Conservation (phyloP, 2,113 vertebrate genomes). For the Asarcornis scutulata region DNA sequence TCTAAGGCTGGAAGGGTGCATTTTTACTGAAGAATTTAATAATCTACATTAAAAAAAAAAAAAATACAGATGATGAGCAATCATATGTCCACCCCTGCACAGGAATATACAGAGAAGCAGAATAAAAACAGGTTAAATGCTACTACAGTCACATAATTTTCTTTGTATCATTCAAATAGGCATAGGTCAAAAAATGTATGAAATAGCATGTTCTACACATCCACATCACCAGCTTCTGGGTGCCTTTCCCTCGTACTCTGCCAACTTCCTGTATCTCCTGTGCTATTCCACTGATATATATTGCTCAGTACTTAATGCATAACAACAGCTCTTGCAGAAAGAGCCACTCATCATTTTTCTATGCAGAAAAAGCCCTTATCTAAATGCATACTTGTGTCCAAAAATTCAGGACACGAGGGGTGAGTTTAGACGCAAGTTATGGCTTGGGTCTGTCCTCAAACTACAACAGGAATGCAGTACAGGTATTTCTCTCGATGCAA, state of each 20-base stretch:
- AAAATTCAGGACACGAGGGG: fast-evolving
- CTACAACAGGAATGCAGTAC: not conserved
- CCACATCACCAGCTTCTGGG: not conserved
- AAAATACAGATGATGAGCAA: fast-evolving
- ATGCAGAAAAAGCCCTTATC: too few species aligned
- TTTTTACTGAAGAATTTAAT: not conserved
- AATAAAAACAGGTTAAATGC: not conserved
- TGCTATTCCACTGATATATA: not conserved
- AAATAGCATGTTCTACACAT: not conserved
- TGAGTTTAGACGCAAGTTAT: not conserved
- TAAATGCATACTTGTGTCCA: not conserved
- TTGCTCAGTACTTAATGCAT: not conserved
- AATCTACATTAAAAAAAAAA: not conserved
- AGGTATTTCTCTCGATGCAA: not conserved
- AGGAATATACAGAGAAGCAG: not conserved
- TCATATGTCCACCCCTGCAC: not conserved
- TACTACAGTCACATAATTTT: not conserved
- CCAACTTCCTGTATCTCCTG: not conserved
- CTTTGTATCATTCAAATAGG: not conserved
- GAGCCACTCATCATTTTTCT: not conserved
- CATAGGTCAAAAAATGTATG: not conserved
- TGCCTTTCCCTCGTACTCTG: not conserved
- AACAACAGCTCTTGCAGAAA: not conserved
- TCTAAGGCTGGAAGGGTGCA: not conserved
- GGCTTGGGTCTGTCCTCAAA: not conserved